Base-by-base conservation (phyloP, 2,797 vertebrate species). In the Geotrypetes seraphini region DNA sequence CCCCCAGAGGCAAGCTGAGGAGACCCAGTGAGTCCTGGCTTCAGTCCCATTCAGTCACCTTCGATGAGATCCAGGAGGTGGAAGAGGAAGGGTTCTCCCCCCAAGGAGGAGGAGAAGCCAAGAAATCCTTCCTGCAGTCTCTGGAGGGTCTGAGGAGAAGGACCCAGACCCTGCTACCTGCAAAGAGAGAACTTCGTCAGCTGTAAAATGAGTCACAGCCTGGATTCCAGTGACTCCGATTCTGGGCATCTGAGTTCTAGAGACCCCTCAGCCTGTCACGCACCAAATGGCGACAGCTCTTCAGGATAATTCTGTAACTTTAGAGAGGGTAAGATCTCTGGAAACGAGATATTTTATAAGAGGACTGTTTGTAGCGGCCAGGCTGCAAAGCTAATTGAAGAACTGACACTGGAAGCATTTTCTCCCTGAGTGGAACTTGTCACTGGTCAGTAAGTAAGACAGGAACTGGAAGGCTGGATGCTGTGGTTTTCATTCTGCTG, bases 21-120 rank as follows among this genome's bases (percentile, higher is more conserved):
- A 69, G 90, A 16, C 76, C 88, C 12, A 79, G 92, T 2, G 88
- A 92, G 49, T 86, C 91, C 16, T 87, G 94, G 54, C 96, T 97
- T 75, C 96, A 94, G 69, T 94, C 90, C n/a, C 94, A 97, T 75
- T 92, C 92, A 1, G 93, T 97, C 60, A 97, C 94, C 57, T 97
- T 97, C 40, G 89, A 95, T 16, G 94, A 97, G 80, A 97, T 97
- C 33, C 88, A 91, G 14, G 94, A 97, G 80, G 91, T 95, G 39
- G 94, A 97, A 41, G 94, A 97, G 52, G 94, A 97, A 44, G 93
- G 92, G 3, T 86, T 83, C 39, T 95, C 90, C 0, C n/a, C 88
- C 94, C 1, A 43, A 91, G 76, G 94, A 97, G 65, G 94, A 97
- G 55, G 94, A 97, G 64, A 82, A 91, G 39, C 94, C 94, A 86